Evolutionary conservation across 2,797 vertebrate species (phyloP), one percentile per base, ranked within the genome.

Genomic region (Brotogeris chrysoptera): DNA sequence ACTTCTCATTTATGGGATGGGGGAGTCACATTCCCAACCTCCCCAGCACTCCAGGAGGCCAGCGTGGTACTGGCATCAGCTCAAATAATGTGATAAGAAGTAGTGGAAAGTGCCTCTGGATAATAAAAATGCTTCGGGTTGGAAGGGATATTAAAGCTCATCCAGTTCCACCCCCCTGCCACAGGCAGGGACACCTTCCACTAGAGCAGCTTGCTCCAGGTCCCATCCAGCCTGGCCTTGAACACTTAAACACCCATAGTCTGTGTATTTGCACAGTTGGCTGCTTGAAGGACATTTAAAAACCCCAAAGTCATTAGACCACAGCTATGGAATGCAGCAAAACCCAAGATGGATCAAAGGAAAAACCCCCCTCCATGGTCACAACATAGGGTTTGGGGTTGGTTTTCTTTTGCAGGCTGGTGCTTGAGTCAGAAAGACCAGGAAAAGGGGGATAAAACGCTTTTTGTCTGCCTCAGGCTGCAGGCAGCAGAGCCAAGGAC

Each of bases 1-100:
- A 47, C 20, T 80, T 41, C 82, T 73, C 24, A 68, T 64, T 55
- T 70, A 78, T 16, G n/a, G 61, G 13, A 50, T 49, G 38, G 30
- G 80, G 41, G 38, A 92, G 39, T 80, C 70, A 63, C 4, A 5
- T 46, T 61, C 43, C 23, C 44, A 84, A 52, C 46, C 53, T 79
- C 49, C 49, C 30, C 74, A 59, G 28, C 27, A 13, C 64, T 59
- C 39, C 5, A 49, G 7, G 28, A 79, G 55, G 50, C 65, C 77
- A 80, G 64, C 24, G 36, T 18, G 3, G 57, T 78, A 57, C 52
- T 6, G 0, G 70, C 49, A 57, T 18, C n/a, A 34, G 34, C 57
- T 50, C 53, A 79, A 68, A 81, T 69, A 92, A 80, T 28, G 16
- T 61, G 78, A 79, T 84, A 65, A 91, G 77, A 80, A 57, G 4